Conservation (phyloP, 2,888 invertebrate species). For the Ormyrus pomaceus region DNA sequence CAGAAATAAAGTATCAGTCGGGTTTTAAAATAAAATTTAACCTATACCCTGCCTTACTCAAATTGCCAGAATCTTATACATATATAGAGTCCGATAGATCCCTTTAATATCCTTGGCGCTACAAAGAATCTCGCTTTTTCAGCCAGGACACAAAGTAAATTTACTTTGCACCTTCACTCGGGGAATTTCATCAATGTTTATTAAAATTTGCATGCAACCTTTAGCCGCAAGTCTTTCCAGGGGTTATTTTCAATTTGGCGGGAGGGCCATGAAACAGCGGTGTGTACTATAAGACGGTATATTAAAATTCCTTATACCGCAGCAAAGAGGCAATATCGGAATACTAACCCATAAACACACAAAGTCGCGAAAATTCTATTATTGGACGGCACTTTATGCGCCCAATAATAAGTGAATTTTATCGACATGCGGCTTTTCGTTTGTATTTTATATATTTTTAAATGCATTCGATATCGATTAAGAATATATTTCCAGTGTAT, state of each 20-base stretch:
- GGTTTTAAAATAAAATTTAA: too few species aligned
- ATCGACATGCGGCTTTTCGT: too few species aligned
- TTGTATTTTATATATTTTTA: too few species aligned
- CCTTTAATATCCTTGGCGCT: conserved; percentile 6
- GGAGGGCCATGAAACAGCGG: not conserved
- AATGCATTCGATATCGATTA: too few species aligned
- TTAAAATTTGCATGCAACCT: conserved; percentile 38
- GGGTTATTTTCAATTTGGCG: conserved; percentile 27
- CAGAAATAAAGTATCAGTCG: too few species aligned
- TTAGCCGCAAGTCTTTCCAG: not conserved
- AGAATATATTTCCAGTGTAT: too few species aligned
- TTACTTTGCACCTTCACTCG: conserved; percentile 9
- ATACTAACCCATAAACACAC: conserved; percentile 21
- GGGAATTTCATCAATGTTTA: conserved; percentile 43
- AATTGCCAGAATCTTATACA: too few species aligned
- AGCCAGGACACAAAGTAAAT: not conserved
- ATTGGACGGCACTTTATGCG: too few species aligned
- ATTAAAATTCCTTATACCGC: conserved; percentile 34
- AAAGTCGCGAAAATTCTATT: not conserved
- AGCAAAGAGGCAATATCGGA: conserved; percentile 1
- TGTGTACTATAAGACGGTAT: conserved; percentile 16
- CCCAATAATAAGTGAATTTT: too few species aligned
- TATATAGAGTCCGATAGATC: too few species aligned
- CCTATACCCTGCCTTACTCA: too few species aligned
- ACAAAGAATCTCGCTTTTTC: not conserved